A percentile compares a stretch with the other conserved stretches of the same genome.
Evolutionary conservation across 30 jellyfish, hydroid and myxozoan genomes (phyloP).

Genomic region (Aurelia aurita complex sp. Pacific): DNA sequence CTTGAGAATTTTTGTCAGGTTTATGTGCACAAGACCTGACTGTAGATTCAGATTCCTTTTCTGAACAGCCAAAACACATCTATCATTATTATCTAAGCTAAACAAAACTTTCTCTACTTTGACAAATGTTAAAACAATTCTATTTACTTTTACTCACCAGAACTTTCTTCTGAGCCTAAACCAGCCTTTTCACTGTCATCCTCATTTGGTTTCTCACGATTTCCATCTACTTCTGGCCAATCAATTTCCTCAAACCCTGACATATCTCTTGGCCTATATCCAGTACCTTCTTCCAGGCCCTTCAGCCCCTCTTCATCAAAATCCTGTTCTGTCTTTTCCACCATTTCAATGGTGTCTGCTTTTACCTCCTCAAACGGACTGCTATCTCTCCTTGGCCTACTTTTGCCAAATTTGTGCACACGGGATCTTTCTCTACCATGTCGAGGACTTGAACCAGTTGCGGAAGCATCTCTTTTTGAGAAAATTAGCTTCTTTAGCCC

Average conservation of each 20-base stretch:
- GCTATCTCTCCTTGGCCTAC: constrained; percentile 4
- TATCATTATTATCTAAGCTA: no score
- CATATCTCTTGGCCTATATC: neutral
- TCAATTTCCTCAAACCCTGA: constrained; percentile 32
- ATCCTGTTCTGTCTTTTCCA: neutral
- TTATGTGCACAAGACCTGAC: no score
- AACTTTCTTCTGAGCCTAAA: neutral
- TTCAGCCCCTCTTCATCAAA: no score
- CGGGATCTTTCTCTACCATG: constrained; percentile 5
- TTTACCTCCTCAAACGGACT: constrained; percentile 58
- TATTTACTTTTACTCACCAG: neutral
- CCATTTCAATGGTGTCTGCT: neutral
- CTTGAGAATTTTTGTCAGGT: no score
- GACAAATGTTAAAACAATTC: no score
- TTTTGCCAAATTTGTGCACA: neutral
- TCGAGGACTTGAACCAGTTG: neutral
- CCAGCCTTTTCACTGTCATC: neutral
- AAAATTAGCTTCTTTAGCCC: constrained; percentile 44
- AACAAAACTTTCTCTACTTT: no score
- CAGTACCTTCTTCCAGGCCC: neutral
- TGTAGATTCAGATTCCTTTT: no score
- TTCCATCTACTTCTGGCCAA: constrained; percentile 16
- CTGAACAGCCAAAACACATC: no score
- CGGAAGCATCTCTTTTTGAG: constrained; percentile 33
- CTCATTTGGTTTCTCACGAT: neutral